These are phyloP conservation scores for Drosophila ananassae DNA, from an alignment of 1,140 invertebrate genomes.

Conservation along the genomic window DNA sequence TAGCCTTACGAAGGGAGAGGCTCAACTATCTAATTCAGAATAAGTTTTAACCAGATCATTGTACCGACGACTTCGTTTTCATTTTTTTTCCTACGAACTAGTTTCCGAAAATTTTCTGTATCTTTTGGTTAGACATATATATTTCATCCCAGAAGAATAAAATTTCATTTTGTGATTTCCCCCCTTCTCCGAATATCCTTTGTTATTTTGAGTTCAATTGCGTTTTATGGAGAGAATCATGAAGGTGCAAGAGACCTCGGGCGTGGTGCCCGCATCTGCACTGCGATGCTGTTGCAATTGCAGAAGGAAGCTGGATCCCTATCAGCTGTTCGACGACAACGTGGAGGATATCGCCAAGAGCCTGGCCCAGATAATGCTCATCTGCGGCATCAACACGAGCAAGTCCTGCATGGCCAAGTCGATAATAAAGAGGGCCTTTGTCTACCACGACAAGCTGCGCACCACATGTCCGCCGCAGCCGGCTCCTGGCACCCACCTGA, in stretches of 20 bases:
- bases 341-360: slow-evolving; percentile 64
- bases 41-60: not conserved
- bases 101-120: not conserved
- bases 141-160: not conserved
- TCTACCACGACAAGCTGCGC: slow-evolving; percentile 61
- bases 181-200: not conserved
- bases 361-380: slow-evolving; percentile 62
- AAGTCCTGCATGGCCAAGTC: slow-evolving; percentile 54
- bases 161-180: not conserved
- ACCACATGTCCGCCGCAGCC: slow-evolving; percentile 25
- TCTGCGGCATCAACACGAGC: slow-evolving; percentile 60
- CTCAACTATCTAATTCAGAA: too few species aligned
- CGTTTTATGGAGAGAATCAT: slow-evolving; percentile 25
- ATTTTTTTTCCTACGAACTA: not conserved
- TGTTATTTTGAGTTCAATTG: not conserved
- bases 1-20: not conserved
- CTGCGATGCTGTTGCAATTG: slow-evolving; percentile 56
- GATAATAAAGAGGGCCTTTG: slow-evolving; percentile 67
- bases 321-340: slow-evolving; percentile 67
- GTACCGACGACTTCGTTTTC: not conserved
- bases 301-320: slow-evolving; percentile 58
- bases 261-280: not conserved
- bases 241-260: slow-evolving; percentile 6
- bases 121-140: not conserved
- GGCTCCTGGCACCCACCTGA: slow-evolving; percentile 24